Base-by-base conservation (phyloP, 2,888 invertebrate species). In the Pyrrhia umbra region DNA sequence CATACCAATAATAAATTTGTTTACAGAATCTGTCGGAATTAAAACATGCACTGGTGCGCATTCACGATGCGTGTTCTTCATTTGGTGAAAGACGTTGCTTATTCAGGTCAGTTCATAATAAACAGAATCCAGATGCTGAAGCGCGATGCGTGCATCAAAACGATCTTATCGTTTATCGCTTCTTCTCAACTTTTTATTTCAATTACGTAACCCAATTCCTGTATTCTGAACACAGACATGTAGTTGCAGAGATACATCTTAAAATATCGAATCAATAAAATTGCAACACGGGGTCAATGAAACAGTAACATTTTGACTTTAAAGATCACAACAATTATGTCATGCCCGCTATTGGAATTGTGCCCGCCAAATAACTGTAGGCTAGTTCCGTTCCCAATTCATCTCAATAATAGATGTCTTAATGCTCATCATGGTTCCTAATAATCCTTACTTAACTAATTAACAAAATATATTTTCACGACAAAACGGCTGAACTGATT, bases 21-120 rank as follows among this genome's bases (percentile, higher is more conserved):
- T 91, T 91, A 91, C 84, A 86, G 67, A 83, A 84, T 80, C 82
- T 79, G 84, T 85, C 83, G 76, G 87, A 88, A 86, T 88, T 87
- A 89, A 88, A 90, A 88, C 88, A 85, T 86, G 85, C 82, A 87
- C 75, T 84, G 46, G 83, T 74, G 70, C 67, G 80, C 73, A 74
- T 67, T 67, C 55, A 59, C 54, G 62, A 60, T 72, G 66, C 71
- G 66, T 73, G 77, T 73, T 68, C 77, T 69, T 81, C 79, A 77
- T 77, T 77, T 82, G 80, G 61, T 74, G 68, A 77, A 76, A 81
- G 69, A 78, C 45, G 69, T 66, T 78, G 77, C 77, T 84, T 85
- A 84, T 85, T 81, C 79, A 81, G 86, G 85, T 80, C 85, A 84
- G 71, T 76, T 77, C 77, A 79, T 82, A 80, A 84, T 83, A 85